Base-by-base conservation (phyloP, 2,797 vertebrate species). In the Acrossocheilus fasciatus region DNA sequence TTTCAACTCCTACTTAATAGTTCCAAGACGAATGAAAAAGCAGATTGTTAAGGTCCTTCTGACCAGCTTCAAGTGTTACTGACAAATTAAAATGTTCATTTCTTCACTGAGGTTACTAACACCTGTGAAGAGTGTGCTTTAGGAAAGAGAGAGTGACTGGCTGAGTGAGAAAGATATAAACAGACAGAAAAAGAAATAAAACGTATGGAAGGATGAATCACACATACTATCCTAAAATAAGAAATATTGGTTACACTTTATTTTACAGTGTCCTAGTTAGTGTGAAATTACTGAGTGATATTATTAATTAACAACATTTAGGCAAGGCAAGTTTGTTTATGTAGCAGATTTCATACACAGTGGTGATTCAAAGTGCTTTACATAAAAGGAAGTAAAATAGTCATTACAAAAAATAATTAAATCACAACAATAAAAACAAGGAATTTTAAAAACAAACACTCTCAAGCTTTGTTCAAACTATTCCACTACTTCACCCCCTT, bases 11-110 rank as follows among this genome's bases (percentile, higher is more conserved):
- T 91, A 82, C 89, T 91, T 88, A 90, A 87, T 70, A 83, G 88
- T 81, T 84, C 69, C 91, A 92, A 90, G 90, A 77, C 66, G 69
- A 84, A 80, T 90, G 85, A 93, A 92, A 92, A 92, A 91, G 89
- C 15, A 26, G 74, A 92, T 90, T 91, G 90, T 90, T 92, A 87
- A 88, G 87, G 34, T 88, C 85, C 75, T 82, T 82, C 66, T 36
- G 78, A 82, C 11, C 3, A 18, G 81, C 89, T 88, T 84, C 87
- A 88, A 64, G 47, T 79, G 39, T 43, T 76, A 54, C 30, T 54
- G 41, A 54, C 26, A 30, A 4, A 54, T 86, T 39, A 8, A n/a
- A 68, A 69, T 83, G 36, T 26, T 66, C 14, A 59, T 83, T 36
- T n/a, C 26, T 73, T 26, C 26, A 26, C 30, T 36, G 39, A 73